These are phyloP conservation scores for Argyresthia goedartella DNA, from an alignment of 2,888 invertebrate genomes.

Conservation along the genomic window DNA sequence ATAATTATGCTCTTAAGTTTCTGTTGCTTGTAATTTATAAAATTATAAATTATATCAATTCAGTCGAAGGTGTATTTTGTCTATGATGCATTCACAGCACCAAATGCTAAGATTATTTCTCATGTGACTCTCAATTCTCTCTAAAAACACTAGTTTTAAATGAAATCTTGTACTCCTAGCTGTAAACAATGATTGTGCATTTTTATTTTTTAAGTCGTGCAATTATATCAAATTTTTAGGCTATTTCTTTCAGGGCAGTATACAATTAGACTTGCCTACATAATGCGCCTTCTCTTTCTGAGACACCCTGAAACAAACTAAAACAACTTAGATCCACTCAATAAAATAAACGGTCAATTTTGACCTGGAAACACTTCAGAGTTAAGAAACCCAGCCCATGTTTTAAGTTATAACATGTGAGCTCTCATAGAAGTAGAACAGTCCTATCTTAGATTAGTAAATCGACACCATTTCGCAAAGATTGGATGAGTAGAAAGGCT, in stretches of 20 bases:
- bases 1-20: not conserved
- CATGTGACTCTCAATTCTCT: conserved; percentile 2
- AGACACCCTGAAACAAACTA: not conserved
- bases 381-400: no score
- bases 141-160: not conserved
- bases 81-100: not conserved
- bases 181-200: not conserved
- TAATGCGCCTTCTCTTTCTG: not conserved
- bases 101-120: not conserved
- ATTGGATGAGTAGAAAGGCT: no score
- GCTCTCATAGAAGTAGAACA: no score
- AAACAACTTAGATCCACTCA: no score
- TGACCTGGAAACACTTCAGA: no score
- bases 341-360: no score
- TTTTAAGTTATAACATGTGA: no score
- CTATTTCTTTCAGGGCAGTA: not conserved
- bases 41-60: not conserved
- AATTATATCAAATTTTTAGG: not conserved
- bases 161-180: not conserved
- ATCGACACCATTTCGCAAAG: no score
- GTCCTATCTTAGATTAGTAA: no score
- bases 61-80: not conserved
- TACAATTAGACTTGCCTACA: not conserved
- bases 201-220: not conserved
- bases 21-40: not conserved